phyloP scores from a whole-genome alignment of 2,888 invertebrate genomes.

The Phortica okadai region DNA sequence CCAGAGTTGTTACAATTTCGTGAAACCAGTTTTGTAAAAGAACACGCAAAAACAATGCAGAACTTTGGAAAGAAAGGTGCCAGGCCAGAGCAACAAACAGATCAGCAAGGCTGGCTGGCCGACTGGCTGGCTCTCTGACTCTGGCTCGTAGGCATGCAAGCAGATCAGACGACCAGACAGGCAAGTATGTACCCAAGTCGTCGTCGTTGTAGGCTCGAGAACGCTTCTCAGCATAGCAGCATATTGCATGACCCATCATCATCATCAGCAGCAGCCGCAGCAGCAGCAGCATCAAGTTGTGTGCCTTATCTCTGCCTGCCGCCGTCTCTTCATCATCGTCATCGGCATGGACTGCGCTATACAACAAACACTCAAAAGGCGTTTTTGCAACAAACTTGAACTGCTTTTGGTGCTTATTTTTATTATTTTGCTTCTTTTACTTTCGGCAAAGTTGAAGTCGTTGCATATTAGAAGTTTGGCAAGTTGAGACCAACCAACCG shows the following conservation, averaged over 20 bases:
- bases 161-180: background rate
- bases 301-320: no score
- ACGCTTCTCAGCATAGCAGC: no score
- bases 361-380: conserved; percentile 1
- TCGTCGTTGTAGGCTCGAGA: no score
- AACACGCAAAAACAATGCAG: background rate
- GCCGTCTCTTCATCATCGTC: background rate
- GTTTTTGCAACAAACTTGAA: conserved; percentile 11
- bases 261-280: no score
- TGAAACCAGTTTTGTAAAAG: conserved; percentile 27
- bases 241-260: no score
- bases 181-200: background rate
- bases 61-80: background rate
- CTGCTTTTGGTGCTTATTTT: background rate
- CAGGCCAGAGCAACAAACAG: background rate
- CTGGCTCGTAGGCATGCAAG: background rate
- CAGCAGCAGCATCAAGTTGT: no score
- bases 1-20: conserved; percentile 25
- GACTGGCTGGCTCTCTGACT: no score
- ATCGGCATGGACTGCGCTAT: background rate
- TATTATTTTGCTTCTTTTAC: background rate
- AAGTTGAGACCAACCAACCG: background rate
- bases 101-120: background rate
- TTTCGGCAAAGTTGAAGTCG: background rate
- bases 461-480: background rate